These are phyloP conservation scores for Caenorhabditis sp. DNA, from an alignment of 2,888 invertebrate genomes.

Conservation along the genomic window DNA sequence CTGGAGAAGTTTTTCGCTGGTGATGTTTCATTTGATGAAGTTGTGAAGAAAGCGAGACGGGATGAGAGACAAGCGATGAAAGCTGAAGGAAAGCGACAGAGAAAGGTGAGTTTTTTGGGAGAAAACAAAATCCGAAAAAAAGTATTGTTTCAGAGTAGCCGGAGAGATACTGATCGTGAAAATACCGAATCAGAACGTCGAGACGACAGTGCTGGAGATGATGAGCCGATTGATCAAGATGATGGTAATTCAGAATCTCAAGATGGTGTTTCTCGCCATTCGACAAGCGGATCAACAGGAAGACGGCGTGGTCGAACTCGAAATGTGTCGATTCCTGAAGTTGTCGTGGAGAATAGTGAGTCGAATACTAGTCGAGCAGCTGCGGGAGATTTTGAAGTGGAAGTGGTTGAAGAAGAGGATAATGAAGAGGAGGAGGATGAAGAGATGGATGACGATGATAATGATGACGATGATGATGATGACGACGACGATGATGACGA, in stretches of 20 bases:
- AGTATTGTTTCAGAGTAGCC: conserved; percentile 16
- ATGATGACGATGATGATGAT: conserved; percentile 28
- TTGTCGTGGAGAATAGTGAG: not conserved
- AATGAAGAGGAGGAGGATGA: conserved; percentile 30
- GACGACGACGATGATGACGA: not conserved
- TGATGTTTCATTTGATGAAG: conserved; percentile 22
- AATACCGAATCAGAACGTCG: conserved; percentile 14
- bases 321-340: conserved; percentile 12
- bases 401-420: conserved; percentile 38
- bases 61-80: conserved; percentile 11
- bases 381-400: conserved; percentile 19
- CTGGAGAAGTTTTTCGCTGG: conserved; percentile 29
- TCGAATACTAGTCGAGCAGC: not conserved
- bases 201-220: conserved; percentile 31
- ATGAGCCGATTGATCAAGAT: conserved; percentile 15
- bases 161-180: conserved; percentile 24
- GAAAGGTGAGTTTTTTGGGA: not conserved
- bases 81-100: not conserved
- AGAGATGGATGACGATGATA: conserved; percentile 31
- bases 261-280: conserved; percentile 18
- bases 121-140: not conserved
- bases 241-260: conserved; percentile 31
- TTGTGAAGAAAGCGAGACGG: conserved; percentile 16
- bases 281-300: conserved; percentile 7
- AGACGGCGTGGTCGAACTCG: conserved; percentile 18